Evolutionary conservation across 2,888 invertebrate species (phyloP).

Genomic region (Adineta ricciae): DNA sequence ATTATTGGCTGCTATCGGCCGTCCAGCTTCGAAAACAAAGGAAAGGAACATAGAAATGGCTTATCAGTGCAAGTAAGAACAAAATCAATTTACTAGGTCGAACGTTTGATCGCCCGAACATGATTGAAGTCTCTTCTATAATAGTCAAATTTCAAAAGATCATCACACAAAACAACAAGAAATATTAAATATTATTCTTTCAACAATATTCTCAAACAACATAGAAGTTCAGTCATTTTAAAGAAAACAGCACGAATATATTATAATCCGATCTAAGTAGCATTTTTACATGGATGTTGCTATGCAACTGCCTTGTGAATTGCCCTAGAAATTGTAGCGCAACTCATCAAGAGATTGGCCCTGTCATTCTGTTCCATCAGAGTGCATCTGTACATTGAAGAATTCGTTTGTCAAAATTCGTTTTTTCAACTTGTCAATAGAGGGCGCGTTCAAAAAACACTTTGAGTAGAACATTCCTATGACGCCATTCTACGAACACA

Average conservation of each 20-base stretch:
- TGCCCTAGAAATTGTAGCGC: background rate
- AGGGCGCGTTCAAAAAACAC: background rate
- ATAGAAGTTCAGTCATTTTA: background rate
- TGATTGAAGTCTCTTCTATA: background rate
- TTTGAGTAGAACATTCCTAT: too few species aligned
- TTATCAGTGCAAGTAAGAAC: background rate
- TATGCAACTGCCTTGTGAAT: background rate
- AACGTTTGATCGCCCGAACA: conserved; percentile 1
- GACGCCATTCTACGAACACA: too few species aligned
- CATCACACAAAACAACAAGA: background rate
- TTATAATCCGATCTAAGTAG: background rate
- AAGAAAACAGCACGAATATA: background rate
- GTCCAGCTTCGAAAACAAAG: background rate
- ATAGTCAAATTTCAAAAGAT: background rate
- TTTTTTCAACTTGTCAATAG: background rate
- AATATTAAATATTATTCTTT: background rate
- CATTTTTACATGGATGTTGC: background rate
- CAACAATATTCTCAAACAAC: background rate
- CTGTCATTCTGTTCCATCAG: background rate
- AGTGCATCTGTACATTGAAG: background rate
- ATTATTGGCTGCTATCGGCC: background rate
- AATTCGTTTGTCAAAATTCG: background rate
- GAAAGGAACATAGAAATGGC: background rate
- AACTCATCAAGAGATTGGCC: too few species aligned
- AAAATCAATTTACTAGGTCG: background rate